Base-by-base conservation (phyloP, 2,797 vertebrate genomes). In the Dendrocincla fuliginosa region DNA sequence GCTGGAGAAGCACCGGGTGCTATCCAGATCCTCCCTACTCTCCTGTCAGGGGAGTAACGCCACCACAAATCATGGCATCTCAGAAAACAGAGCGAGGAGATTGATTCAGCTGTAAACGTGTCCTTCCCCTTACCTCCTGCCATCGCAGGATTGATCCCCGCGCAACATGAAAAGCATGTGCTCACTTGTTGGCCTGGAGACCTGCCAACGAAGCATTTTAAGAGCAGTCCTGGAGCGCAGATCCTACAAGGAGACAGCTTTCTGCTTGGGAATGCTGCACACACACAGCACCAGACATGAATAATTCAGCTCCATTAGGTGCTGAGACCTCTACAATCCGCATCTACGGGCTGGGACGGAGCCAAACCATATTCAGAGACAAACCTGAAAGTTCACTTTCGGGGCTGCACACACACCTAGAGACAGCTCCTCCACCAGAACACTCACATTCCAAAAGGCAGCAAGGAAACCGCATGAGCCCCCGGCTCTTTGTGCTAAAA, bases 251-350 rank as follows among this genome's bases (percentile, higher is more conserved):
- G 92, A 89, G 97, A 91, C 87, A 93, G 83, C 90, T 91, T 87
- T 87, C 96, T 84, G 90, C 90, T 90, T 81, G 93, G 94, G 96
- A 97, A 97, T 93, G 91, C 96, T 91, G 92, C 70, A 11, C 91
- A 87, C 95, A 96, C 75, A 83, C 53, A 77, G 94, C 59, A 93
- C 71, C 92, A 95, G 95, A 95, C 92, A 97, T 96, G 94, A 97
- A 97, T 97, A 97, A 97, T 96, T 97, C 92, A 97, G 86, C 90
- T 93, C 97, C 85, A 96, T 95, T 96, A 97, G 92, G 84, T 95
- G 93, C 79, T 30, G 32, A 96, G 93, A 96, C 90, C 96, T 97
- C 89, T 83, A 96, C 93, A 90, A 91, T 93, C 73, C 81, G 12
- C 89, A 94, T 92, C 93, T 86, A 80, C 1, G 1, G 60, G 57